phyloP scores from a whole-genome alignment of 2,113 vertebrate species.

The Plestiodon gilberti region DNA sequence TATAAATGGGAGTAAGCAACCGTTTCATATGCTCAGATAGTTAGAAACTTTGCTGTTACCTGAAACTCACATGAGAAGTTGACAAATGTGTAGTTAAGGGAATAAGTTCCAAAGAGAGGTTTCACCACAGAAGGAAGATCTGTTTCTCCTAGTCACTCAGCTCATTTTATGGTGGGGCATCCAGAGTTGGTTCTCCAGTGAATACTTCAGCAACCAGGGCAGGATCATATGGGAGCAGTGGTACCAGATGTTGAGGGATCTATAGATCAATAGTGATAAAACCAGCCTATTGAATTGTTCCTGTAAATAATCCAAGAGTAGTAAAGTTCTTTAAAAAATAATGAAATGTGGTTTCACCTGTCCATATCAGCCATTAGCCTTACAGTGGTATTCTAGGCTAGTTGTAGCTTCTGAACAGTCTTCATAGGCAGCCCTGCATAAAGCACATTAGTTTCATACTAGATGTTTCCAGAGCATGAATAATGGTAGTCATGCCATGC shows the following conservation, averaged over 20 bases:
- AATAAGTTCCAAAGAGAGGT: not conserved
- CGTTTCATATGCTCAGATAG: not conserved
- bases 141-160: not conserved
- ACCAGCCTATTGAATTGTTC: not conserved
- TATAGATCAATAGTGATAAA: not conserved
- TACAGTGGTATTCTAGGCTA: not conserved
- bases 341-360: not conserved
- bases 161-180: not conserved
- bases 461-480: not conserved
- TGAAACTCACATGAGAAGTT: not conserved
- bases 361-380: not conserved
- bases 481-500: not conserved
- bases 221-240: not conserved
- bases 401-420: not conserved
- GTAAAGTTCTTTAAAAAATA: not conserved
- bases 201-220: not conserved
- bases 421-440: not conserved
- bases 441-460: not conserved
- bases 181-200: not conserved
- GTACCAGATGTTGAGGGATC: not conserved
- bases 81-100: not conserved
- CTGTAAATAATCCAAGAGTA: not conserved
- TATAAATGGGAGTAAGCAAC: not conserved
- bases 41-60: not conserved
- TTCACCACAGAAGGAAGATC: not conserved